A percentile compares a stretch with the other conserved stretches of the same genome.
These are phyloP conservation scores for Brachystomella parvula DNA, from an alignment of 1,140 invertebrate species.

Conservation along the genomic window DNA sequence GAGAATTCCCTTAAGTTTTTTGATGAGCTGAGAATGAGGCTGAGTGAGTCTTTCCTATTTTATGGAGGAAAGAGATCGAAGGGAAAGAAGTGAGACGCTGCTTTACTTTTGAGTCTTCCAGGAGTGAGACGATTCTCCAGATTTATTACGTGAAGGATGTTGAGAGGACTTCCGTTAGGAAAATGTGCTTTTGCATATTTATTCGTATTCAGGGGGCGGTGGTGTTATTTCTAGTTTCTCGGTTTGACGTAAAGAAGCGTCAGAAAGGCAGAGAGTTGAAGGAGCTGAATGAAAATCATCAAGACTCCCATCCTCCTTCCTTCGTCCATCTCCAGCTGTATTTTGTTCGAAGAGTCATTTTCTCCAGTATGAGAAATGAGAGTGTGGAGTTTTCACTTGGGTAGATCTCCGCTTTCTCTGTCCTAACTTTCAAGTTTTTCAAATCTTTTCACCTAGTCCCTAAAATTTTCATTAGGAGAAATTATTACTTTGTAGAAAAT, in stretches of 20 bases:
- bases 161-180: neutral
- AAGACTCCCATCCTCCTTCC: neutral
- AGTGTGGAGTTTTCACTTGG: neutral
- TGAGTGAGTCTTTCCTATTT: neutral
- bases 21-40: neutral
- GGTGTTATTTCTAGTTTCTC: constrained; percentile 3
- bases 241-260: neutral
- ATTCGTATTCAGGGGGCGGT: neutral
- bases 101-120: neutral
- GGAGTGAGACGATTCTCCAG: too few species aligned
- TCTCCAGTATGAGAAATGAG: neutral
- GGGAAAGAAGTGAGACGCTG: too few species aligned
- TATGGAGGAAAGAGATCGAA: too few species aligned
- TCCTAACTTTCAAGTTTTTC: neutral
- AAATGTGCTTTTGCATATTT: neutral
- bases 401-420: constrained; percentile 3
- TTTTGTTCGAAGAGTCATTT: neutral
- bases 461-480: neutral
- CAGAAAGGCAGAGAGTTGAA: neutral
- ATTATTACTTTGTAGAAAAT: neutral
- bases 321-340: neutral
- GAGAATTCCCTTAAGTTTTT: neutral
- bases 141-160: neutral
- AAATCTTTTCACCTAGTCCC: neutral
- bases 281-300: neutral